phyloP scores from a whole-genome alignment of 2,797 vertebrate species.

The Chelmon rostratus region DNA sequence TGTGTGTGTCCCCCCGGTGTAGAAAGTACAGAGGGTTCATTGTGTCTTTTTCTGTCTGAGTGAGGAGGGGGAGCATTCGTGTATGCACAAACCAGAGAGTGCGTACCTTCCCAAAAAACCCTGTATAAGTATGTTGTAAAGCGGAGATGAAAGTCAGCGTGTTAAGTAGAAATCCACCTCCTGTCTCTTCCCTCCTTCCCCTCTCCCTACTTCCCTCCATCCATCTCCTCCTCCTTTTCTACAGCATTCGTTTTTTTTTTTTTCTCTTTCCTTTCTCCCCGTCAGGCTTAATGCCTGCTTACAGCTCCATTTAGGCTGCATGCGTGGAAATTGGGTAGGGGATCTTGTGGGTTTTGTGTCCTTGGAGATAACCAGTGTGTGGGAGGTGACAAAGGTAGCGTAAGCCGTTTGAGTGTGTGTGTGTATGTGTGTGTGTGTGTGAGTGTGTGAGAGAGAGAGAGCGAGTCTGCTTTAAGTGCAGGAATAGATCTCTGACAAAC shows the following conservation, averaged over 20 bases:
- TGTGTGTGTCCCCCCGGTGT: constrained; percentile 57
- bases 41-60: constrained; percentile 73
- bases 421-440: constrained; percentile 27
- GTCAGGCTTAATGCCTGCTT: constrained; percentile 84
- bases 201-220: constrained; percentile 58
- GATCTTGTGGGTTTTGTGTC: constrained; percentile 87
- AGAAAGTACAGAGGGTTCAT: constrained; percentile 79
- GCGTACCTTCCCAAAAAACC: constrained; percentile 59
- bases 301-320: constrained; percentile 84
- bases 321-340: constrained; percentile 85
- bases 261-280: constrained; percentile 73
- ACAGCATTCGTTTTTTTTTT: constrained; percentile 55
- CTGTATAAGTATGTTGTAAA: constrained; percentile 77
- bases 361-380: constrained; percentile 86
- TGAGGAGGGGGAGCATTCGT: constrained; percentile 60
- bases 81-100: constrained; percentile 58
- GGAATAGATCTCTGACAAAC: constrained; percentile 82
- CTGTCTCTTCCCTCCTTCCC: constrained; percentile 53
- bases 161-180: constrained; percentile 79
- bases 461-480: constrained; percentile 77
- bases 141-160: constrained; percentile 77
- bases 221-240: constrained; percentile 72
- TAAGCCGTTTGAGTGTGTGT: constrained; percentile 74
- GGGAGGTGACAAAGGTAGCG: constrained; percentile 87
- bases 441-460: constrained; percentile 16